phyloP scores from a whole-genome alignment of 2,113 vertebrate species.

The Siphamia tubifer region DNA sequence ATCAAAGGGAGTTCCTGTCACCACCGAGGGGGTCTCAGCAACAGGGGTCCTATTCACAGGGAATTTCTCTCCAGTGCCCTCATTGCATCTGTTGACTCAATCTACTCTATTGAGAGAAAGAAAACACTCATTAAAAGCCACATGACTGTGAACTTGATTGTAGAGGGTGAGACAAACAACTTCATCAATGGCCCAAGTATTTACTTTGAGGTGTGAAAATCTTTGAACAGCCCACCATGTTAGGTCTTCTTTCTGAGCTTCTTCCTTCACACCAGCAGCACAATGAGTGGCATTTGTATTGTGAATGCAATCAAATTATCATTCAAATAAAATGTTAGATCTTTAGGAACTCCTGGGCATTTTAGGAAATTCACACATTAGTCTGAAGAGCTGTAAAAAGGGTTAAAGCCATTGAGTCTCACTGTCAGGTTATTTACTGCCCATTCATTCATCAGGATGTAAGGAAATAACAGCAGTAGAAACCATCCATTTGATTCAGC shows the following conservation, averaged over 20 bases:
- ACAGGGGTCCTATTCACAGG: conserved; percentile 79
- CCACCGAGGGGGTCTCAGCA: conserved; percentile 72
- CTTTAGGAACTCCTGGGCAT: conserved; percentile 8
- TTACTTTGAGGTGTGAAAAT: conserved; percentile 76
- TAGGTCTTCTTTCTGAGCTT: conserved; percentile 49
- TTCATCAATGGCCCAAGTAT: conserved; percentile 66
- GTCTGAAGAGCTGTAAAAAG: conserved; percentile 14
- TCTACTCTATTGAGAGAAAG: conserved; percentile 72
- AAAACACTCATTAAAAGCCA: conserved; percentile 78
- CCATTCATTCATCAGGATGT: neutral
- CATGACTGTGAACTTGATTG: conserved; percentile 85
- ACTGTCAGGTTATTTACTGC: neutral
- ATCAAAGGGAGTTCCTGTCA: conserved; percentile 83
- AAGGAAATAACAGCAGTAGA: conserved; percentile 29
- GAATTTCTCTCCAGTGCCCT: conserved; percentile 73
- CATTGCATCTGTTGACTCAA: conserved; percentile 78
- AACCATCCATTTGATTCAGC: conserved; percentile 32
- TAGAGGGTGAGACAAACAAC: conserved; percentile 65
- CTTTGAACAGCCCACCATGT: conserved; percentile 68
- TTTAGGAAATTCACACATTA: conserved; percentile 31
- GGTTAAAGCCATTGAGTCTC: conserved; percentile 12
- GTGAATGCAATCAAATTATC: conserved; percentile 54
- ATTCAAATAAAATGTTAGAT: conserved; percentile 70
- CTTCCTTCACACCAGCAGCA: conserved; percentile 62
- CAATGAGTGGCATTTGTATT: conserved; percentile 64